These are phyloP conservation scores for Dichetophora obliterata DNA, from an alignment of 2,888 invertebrate species.

Conservation along the genomic window DNA sequence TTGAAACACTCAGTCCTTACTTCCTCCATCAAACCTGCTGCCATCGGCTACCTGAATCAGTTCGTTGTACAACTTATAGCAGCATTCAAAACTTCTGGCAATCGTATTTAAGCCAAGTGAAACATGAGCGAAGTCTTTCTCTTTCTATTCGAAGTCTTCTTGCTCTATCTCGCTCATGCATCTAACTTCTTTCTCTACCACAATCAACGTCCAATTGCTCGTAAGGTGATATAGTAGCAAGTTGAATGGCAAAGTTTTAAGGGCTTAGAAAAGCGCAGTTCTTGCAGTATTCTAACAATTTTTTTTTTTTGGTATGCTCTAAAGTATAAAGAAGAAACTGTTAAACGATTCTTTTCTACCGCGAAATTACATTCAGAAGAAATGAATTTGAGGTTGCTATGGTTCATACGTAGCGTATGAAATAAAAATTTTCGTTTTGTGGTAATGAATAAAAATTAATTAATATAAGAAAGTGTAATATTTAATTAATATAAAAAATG, in stretches of 20 bases:
- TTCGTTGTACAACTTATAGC: neutral
- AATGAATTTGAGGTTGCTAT: too few relatives aligned
- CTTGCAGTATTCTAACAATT: neutral
- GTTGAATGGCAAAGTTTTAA: constrained; percentile 18
- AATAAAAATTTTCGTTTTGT: too few relatives aligned
- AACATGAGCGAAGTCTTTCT: too few relatives aligned
- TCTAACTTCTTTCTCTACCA: too few relatives aligned
- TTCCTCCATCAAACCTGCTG: neutral
- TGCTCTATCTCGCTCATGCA: too few relatives aligned
- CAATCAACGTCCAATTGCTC: constrained; percentile 4
- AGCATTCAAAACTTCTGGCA: neutral
- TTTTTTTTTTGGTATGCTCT: neutral
- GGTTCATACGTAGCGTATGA: too few relatives aligned
- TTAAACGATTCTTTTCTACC: neutral
- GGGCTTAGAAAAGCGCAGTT: constrained; percentile 14
- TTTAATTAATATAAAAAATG: too few relatives aligned
- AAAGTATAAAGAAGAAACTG: neutral
- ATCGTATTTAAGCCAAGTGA: neutral
- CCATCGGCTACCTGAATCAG: neutral
- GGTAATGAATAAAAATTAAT: too few relatives aligned
- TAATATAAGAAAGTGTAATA: too few relatives aligned
- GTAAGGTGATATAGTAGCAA: neutral
- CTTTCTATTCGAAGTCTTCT: too few relatives aligned
- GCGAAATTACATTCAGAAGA: too few relatives aligned
- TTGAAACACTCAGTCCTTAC: too few relatives aligned